These are phyloP conservation scores for Heliconius aoede DNA, from an alignment of 2,888 invertebrate species.

Conservation along the genomic window DNA sequence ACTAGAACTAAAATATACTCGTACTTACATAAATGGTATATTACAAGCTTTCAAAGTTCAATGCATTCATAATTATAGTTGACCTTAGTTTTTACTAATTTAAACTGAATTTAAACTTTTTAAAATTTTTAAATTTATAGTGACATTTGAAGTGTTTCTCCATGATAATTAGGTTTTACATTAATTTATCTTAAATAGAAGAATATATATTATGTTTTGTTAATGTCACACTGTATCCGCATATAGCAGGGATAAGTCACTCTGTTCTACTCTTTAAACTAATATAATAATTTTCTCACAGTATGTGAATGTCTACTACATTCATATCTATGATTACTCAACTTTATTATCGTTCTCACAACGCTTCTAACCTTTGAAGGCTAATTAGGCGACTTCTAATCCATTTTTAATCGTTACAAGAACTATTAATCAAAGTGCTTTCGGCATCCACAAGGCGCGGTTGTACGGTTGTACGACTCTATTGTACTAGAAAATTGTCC, in stretches of 20 bases:
- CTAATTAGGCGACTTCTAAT: constrained; percentile 36
- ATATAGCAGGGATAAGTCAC: too few species aligned
- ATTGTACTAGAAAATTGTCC: constrained; percentile 52
- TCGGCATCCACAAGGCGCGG: constrained; percentile 53
- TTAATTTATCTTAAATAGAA: too few species aligned
- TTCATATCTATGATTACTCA: not conserved
- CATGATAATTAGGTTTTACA: not conserved
- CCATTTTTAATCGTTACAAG: constrained; percentile 48
- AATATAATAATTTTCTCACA: too few species aligned
- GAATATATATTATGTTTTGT: too few species aligned
- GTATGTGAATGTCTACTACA: not conserved
- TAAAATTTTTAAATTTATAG: not conserved
- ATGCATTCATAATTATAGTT: constrained; percentile 7
- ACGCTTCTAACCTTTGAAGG: constrained; percentile 24
- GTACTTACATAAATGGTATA: not conserved
- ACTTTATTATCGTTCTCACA: constrained; percentile 23
- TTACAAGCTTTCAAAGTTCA: constrained; percentile 3
- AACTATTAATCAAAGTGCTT: constrained; percentile 55
- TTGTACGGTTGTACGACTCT: constrained; percentile 49
- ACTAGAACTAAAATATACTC: constrained; percentile 1
- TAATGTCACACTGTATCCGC: too few species aligned
- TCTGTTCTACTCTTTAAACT: too few species aligned
- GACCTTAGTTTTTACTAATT: not conserved
- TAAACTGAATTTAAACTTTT: not conserved
- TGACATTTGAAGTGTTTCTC: not conserved